Evolutionary conservation across 2,113 vertebrate species (phyloP).

Genomic region (Bos indicus): DNA sequence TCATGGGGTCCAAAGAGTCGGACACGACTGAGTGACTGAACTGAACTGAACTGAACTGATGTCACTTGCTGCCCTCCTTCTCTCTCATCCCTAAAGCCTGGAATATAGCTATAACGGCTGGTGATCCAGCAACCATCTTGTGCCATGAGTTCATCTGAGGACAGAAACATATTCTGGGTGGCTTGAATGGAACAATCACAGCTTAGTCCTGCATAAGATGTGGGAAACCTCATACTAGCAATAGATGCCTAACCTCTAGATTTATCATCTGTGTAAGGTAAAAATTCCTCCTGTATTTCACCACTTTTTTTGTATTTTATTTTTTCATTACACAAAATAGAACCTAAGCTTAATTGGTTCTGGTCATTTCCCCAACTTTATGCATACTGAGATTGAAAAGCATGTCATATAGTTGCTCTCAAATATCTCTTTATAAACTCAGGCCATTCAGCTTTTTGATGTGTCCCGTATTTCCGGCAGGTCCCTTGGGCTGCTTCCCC

Average conservation of each 20-base stretch:
- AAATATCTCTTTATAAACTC: neutral
- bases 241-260: neutral
- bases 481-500: fast-evolving
- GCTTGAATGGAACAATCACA: neutral
- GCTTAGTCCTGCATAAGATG: neutral
- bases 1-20: too few species aligned
- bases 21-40: too few species aligned
- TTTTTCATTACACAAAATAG: neutral
- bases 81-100: neutral
- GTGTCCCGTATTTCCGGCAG: neutral
- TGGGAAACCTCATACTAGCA: neutral
- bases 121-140: neutral
- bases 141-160: neutral
- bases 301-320: neutral
- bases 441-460: too few species aligned
- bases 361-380: neutral
- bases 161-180: neutral
- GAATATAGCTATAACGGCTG: neutral
- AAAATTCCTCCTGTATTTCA: neutral
- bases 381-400: neutral
- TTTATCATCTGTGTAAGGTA: neutral
- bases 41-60: too few species aligned
- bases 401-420: neutral
- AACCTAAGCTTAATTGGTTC: neutral
- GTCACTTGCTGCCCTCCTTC: neutral